phyloP scores from a whole-genome alignment of 2,888 invertebrate species.

The Junonia oenone region DNA sequence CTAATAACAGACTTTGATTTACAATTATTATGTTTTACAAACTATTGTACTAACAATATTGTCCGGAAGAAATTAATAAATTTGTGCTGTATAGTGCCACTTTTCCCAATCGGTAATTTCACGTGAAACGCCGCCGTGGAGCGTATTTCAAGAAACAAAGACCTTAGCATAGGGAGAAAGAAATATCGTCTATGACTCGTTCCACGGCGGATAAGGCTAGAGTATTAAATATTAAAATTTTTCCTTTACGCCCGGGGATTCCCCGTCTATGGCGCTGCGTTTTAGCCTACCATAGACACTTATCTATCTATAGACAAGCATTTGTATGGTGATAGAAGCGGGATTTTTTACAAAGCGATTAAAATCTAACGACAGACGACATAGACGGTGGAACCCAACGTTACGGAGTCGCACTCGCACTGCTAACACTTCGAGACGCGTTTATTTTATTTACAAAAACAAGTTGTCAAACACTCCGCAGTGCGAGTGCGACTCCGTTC shows the following conservation, averaged over 20 bases:
- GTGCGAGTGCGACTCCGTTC: slow-evolving; percentile 37
- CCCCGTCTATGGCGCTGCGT: slow-evolving; percentile 38
- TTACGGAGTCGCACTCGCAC: slow-evolving; percentile 44
- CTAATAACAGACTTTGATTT: slow-evolving; percentile 45
- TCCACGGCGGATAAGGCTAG: slow-evolving; percentile 30
- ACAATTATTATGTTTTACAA: slow-evolving; percentile 35
- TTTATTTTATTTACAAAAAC: slow-evolving; percentile 56
- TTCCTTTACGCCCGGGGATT: slow-evolving; percentile 13
- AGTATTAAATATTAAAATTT: slow-evolving; percentile 30
- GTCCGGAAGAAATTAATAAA: slow-evolving; percentile 30
- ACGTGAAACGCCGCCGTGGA: slow-evolving; percentile 8
- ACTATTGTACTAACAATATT: slow-evolving; percentile 24
- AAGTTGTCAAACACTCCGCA: slow-evolving; percentile 45
- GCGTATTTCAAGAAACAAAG: slow-evolving; percentile 2
- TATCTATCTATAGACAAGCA: slow-evolving; percentile 30
- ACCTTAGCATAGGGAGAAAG: slow-evolving; percentile 14
- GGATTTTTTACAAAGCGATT: slow-evolving; percentile 45
- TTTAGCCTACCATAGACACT: slow-evolving; percentile 37
- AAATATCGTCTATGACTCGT: slow-evolving; percentile 29
- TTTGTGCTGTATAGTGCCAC: slow-evolving; percentile 40
- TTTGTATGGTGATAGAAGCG: slow-evolving; percentile 38
- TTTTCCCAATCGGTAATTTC: neutral
- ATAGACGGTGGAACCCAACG: slow-evolving; percentile 41
- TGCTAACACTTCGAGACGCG: slow-evolving; percentile 40
- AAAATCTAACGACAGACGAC: slow-evolving; percentile 46